Base-by-base conservation (phyloP, 2,888 invertebrate genomes). In the Craniophora ligustri region DNA sequence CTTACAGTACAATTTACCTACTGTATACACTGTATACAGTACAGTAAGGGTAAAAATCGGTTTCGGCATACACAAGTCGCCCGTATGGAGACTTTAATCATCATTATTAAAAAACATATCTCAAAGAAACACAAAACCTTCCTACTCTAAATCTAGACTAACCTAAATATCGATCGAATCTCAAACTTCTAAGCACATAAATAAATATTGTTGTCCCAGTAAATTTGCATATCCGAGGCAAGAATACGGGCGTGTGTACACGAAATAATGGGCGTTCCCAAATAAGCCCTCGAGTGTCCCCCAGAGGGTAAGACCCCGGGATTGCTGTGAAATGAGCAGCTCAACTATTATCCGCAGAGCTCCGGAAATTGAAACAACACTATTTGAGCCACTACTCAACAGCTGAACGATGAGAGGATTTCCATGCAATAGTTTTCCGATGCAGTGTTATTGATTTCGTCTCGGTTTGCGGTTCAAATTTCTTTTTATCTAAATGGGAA, bases 361-460 rank as follows among this genome's bases (percentile, higher is more conserved):
- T 13, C 32, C 49, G 40, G 63, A 62, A 50, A 63, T 62, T 56
- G 56, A 44, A 56, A 62, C 55, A 45, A 56, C 49, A 42, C 34
- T 35, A 30, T 26, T 26, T 44, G 26, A 48, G 36, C 40, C 34
- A 35, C 23, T 16, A 40, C 44, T 62, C 49, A 62, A 19, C 42
- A 28, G 32, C 10, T 28, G 41, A 32, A 46, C 11, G 49, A 36
- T 36, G 10, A 30, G 28, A 62, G 23, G n/a, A 26, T 26, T 49
- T 46, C 28, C 3, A 16, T 10, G 15, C 16, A 13, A 31, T 31
- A 7, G 28, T 31, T 34, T 34, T 2, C 16, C 5, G 18, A 44
- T 18, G 19, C 7, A 10, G 8, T 14, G 26, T 40, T 15, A 14
- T 1, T 21, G 8, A 15, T 44, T 23, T 1, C 6, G 5, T 40